phyloP scores from a whole-genome alignment of 1,140 invertebrate species.

The Trachymyrmex cornetzi region DNA sequence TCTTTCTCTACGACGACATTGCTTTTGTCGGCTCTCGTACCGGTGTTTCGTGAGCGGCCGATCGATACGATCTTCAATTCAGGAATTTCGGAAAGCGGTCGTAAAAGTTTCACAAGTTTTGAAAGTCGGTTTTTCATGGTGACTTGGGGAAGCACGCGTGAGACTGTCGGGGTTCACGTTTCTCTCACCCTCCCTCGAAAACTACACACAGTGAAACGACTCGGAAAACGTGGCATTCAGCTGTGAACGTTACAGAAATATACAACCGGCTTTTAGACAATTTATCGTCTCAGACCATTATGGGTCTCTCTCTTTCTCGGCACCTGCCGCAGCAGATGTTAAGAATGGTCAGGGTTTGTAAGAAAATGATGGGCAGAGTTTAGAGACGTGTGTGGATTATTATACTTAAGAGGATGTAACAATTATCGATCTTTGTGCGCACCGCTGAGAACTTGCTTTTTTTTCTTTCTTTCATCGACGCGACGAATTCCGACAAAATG shows the following conservation, averaged over 20 bases:
- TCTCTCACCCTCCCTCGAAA: not conserved
- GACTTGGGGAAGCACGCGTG: not conserved
- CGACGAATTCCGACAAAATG: not conserved
- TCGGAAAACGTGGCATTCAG: slow-evolving; percentile 49
- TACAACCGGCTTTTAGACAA: slow-evolving; percentile 36
- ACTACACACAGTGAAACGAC: slow-evolving; percentile 23
- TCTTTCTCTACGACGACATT: not conserved
- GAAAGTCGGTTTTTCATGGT: not conserved
- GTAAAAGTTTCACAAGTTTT: not conserved
- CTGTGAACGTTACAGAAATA: slow-evolving; percentile 52
- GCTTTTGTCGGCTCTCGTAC: slow-evolving; percentile 8
- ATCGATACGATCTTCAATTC: not conserved
- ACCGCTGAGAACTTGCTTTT: not conserved
- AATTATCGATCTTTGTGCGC: not conserved
- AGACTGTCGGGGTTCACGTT: not conserved
- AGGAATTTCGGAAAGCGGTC: not conserved
- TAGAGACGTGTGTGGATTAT: not conserved
- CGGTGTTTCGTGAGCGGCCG: not conserved
- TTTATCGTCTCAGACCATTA: slow-evolving; percentile 39
- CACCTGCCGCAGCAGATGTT: slow-evolving; percentile 54
- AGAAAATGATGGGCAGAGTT: slow-evolving; percentile 30
- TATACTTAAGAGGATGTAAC: not conserved
- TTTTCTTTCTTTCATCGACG: not conserved
- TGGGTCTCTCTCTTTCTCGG: slow-evolving; percentile 16
- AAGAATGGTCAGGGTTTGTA: slow-evolving; percentile 45